A percentile compares a stretch with the other conserved stretches of the same genome.
These are phyloP conservation scores for Heliornis fulica DNA, from an alignment of 2,113 vertebrate genomes.

Conservation along the genomic window DNA sequence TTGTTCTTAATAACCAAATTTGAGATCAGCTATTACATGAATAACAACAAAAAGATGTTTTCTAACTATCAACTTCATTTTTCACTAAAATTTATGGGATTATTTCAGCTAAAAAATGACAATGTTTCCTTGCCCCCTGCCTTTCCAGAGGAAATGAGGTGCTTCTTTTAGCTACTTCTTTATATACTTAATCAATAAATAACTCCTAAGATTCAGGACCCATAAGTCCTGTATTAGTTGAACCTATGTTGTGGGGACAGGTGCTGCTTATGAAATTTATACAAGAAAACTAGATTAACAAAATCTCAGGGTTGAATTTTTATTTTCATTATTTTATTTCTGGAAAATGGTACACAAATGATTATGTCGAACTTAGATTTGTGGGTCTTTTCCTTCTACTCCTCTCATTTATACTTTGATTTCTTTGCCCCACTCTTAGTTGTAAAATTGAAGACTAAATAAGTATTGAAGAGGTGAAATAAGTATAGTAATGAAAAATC, in stretches of 20 bases:
- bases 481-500: background rate
- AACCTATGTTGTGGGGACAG: background rate
- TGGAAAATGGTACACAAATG: background rate
- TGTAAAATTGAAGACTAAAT: background rate
- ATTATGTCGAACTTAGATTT: background rate
- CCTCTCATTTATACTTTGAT: background rate
- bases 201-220: background rate
- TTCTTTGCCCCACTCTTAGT: background rate
- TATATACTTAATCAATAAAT: background rate
- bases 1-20: background rate
- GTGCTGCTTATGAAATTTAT: background rate
- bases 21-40: background rate
- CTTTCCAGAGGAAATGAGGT: background rate
- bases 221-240: background rate
- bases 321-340: background rate
- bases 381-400: background rate
- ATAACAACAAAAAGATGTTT: background rate
- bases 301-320: background rate
- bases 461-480: background rate
- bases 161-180: background rate
- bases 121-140: rapidly evolving
- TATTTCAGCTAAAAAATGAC: background rate
- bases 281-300: background rate
- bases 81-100: background rate
- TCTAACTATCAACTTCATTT: background rate